Percentiles rank a stretch among this genome's conserved stretches.
Evolutionary conservation across 2,797 vertebrate species (phyloP).

Genomic region (Lepus townsendii): DNA sequence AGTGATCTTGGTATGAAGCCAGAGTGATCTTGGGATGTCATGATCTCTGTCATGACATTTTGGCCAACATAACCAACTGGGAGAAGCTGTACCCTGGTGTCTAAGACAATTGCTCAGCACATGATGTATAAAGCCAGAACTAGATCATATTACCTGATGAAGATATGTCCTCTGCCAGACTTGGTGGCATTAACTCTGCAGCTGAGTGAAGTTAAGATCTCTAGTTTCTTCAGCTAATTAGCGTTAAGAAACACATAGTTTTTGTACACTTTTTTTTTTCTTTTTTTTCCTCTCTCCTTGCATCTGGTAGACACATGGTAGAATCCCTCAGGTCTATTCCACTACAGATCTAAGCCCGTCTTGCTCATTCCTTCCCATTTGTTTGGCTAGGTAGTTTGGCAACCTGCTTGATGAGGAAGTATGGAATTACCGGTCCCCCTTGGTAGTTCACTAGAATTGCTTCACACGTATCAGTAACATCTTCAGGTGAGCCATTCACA

Average conservation of each 20-base stretch:
- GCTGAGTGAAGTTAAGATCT: not conserved
- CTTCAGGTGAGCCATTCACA: not conserved
- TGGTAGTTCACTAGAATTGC: not conserved
- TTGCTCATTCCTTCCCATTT: constrained; percentile 20
- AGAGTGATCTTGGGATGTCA: no score
- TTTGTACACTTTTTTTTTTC: not conserved
- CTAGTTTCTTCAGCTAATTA: not conserved
- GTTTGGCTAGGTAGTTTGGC: not conserved
- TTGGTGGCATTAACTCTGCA: not conserved
- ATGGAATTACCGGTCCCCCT: not conserved
- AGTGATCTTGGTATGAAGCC: not conserved
- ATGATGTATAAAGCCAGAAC: not conserved
- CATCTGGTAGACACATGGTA: not conserved
- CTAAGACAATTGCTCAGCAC: not conserved
- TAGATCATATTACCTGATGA: not conserved
- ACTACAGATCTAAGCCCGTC: not conserved
- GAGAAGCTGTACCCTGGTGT: not conserved
- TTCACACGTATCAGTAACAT: not conserved
- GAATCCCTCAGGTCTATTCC: not conserved
- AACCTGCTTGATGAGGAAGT: not conserved
- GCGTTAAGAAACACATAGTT: not conserved
- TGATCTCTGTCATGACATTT: not conserved
- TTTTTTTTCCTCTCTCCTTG: not conserved
- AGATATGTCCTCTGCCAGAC: not conserved
- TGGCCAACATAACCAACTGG: not conserved